These are phyloP conservation scores for Drosophila mimica DNA, from an alignment of 2,888 invertebrate genomes.

Conservation along the genomic window DNA sequence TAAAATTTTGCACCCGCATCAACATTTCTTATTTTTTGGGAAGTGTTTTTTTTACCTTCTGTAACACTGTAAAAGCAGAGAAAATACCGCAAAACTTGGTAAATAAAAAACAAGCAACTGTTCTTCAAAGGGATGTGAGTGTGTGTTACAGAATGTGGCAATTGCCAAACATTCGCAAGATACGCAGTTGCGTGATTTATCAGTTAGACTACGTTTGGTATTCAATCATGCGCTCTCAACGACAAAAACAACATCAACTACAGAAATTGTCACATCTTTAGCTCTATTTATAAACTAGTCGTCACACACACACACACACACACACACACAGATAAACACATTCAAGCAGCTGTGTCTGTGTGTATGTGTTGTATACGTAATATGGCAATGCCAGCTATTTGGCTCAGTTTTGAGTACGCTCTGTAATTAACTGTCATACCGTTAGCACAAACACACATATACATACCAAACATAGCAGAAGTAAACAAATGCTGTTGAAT, in stretches of 20 bases:
- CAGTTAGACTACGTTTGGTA: slow-evolving; percentile 41
- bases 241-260: slow-evolving; percentile 5
- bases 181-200: slow-evolving; percentile 42
- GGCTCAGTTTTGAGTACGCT: slow-evolving; percentile 23
- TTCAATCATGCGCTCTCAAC: slow-evolving; percentile 55
- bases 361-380: slow-evolving; percentile 46
- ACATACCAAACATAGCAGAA: slow-evolving; percentile 25
- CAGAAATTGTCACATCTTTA: slow-evolving; percentile 55
- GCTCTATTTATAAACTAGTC: slow-evolving; percentile 55
- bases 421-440: slow-evolving; percentile 43
- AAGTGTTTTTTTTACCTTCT: neutral
- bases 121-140: neutral
- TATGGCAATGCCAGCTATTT: slow-evolving; percentile 27
- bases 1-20: neutral
- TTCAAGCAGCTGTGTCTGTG: neutral
- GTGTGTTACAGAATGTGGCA: slow-evolving; percentile 6
- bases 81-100: neutral
- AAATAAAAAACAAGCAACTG: slow-evolving; percentile 30
- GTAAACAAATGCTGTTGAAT: neutral
- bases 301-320: slow-evolving; percentile 40
- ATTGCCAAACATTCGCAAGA: slow-evolving; percentile 8
- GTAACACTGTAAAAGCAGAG: neutral
- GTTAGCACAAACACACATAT: slow-evolving; percentile 26
- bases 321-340: neutral
- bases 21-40: neutral